phyloP scores from a whole-genome alignment of 2,888 invertebrate genomes.

The Drosophila macrothrix region DNA sequence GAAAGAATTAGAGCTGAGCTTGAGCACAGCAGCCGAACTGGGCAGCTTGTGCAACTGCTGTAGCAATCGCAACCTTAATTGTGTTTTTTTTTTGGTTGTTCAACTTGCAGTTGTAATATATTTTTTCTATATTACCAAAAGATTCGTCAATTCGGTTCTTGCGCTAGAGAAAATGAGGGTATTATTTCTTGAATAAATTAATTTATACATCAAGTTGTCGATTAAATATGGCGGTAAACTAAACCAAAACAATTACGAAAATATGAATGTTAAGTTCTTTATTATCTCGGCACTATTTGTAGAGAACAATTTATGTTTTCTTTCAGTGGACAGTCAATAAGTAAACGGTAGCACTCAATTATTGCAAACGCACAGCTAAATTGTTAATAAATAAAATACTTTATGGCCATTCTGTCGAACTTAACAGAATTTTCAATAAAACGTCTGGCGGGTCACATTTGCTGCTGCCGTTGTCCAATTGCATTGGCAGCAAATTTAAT shows the following conservation, averaged over 20 bases:
- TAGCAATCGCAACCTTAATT: neutral
- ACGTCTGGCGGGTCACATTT: conserved; percentile 35
- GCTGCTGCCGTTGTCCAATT: conserved; percentile 10
- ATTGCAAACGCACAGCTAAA: conserved; percentile 28
- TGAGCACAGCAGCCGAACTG: neutral
- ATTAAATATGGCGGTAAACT: neutral
- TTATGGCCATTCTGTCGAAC: conserved; percentile 28
- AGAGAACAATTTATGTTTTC: neutral
- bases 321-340: conserved; percentile 8
- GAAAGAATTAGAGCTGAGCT: neutral
- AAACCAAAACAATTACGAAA: neutral
- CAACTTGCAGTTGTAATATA: neutral
- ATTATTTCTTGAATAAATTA: neutral
- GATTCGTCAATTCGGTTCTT: neutral
- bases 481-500: conserved; percentile 42
- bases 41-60: neutral
- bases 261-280: neutral
- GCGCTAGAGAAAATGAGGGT: too few species aligned
- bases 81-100: neutral
- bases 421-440: conserved; percentile 29
- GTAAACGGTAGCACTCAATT: conserved; percentile 1
- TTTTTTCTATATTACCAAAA: neutral
- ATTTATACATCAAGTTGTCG: neutral
- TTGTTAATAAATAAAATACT: conserved; percentile 15
- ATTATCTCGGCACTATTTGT: neutral